Percentiles rank a stretch among this genome's conserved stretches.
Evolutionary conservation across 2,888 invertebrate species (phyloP).

Genomic region (Melikaiella ostensackeni): DNA sequence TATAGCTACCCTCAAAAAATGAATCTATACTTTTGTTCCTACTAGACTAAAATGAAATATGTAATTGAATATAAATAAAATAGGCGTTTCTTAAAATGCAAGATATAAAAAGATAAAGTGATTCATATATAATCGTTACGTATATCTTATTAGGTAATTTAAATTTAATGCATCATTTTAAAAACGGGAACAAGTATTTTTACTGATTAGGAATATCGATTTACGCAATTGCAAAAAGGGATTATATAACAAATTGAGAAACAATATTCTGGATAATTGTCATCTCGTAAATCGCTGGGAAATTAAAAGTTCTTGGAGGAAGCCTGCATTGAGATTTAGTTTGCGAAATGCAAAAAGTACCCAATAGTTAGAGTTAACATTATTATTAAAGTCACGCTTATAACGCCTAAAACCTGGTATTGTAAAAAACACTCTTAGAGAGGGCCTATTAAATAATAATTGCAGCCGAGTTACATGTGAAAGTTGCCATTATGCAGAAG

Average conservation of each 20-base stretch:
- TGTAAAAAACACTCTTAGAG: constrained; percentile 58
- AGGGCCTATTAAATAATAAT: constrained; percentile 59
- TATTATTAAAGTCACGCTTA: constrained; percentile 49
- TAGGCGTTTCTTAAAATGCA: too few relatives aligned
- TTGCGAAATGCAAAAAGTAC: constrained; percentile 21
- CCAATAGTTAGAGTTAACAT: constrained; percentile 17
- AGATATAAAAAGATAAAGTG: too few relatives aligned
- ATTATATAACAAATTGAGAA: not conserved
- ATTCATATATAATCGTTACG: too few relatives aligned
- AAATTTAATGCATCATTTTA: not conserved
- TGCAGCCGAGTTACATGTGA: constrained; percentile 48
- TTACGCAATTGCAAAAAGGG: not conserved
- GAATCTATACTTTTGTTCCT: too few relatives aligned
- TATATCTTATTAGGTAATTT: too few relatives aligned
- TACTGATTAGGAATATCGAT: not conserved
- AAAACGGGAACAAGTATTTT: not conserved
- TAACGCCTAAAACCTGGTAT: constrained; percentile 55
- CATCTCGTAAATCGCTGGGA: not conserved
- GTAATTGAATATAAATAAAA: too few relatives aligned
- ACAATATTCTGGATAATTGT: not conserved
- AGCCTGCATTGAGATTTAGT: constrained; percentile 14
- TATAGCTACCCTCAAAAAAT: too few relatives aligned
- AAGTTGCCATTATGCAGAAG: constrained; percentile 46
- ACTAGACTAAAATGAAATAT: too few relatives aligned
- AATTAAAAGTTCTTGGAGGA: not conserved